Evolutionary conservation across 2,113 vertebrate genomes (phyloP), one percentile per base, ranked within the genome.

Genomic region (Leuciscus idus): DNA sequence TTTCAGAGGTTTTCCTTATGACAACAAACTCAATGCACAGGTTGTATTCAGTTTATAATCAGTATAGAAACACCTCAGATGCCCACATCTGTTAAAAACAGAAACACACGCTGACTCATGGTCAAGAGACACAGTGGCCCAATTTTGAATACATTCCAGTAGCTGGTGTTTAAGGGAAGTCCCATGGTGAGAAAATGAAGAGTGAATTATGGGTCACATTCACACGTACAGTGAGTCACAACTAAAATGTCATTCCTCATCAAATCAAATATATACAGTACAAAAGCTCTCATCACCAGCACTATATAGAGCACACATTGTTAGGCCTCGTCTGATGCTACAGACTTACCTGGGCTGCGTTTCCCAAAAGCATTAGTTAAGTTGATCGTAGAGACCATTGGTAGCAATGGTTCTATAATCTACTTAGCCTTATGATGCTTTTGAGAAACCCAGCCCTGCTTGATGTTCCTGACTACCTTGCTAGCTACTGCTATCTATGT

Each of bases 81-180:
- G 30, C 36, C 8, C 36, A 33, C 70, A 82, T 74, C 79, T 76
- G 52, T 73, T 46, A 72, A 23, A 84, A 43, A 48, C 52, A 87
- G 26, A 78, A 36, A 78, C 64, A 84, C 39, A 73, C 39, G 30
- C 68, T 19, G 48, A 79, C 64, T 46, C 55, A n/a, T 55, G 82
- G 68, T 72, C 87, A 81, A 73, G 50, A 88, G 50, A 88, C 87
- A 82, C 61, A 77, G 11, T 88, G 79, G 78, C 83, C 78, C 87
- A 88, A 39, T 85, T 88, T 28, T 85, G 87, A 79, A 85, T 59
- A 33, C 50, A 50, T 43, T 85, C 84, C 78, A 85, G 84, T 13
- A 30, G 13, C 23, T 81, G 46, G 26, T 33, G 33, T 57, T 36
- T 75, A 33, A 66, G 87, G 78, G 48, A 85, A 77, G 72, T 78